These are phyloP conservation scores for Phlogophora meticulosa DNA, from an alignment of 2,888 invertebrate genomes.

Conservation along the genomic window DNA sequence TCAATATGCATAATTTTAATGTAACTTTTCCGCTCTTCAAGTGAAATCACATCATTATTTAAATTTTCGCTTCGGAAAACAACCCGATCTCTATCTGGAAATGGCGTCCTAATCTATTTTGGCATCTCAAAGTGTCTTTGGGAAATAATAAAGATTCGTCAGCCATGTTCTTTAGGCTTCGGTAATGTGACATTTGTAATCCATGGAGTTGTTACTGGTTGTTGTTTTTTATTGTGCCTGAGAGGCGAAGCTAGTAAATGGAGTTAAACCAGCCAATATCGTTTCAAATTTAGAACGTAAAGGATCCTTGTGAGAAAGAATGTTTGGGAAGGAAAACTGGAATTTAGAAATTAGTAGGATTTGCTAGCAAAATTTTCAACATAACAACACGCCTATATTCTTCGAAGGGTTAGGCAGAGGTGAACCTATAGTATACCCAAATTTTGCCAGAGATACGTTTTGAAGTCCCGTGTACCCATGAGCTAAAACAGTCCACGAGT, in stretches of 20 bases:
- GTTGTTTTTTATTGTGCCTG: slow-evolving; percentile 33
- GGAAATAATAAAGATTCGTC: slow-evolving; percentile 55
- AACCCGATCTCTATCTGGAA: slow-evolving; percentile 63
- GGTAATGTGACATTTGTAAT: slow-evolving; percentile 51
- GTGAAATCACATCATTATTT: slow-evolving; percentile 64
- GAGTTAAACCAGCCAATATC: slow-evolving; percentile 2
- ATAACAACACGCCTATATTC: no score
- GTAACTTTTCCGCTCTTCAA: slow-evolving; percentile 61
- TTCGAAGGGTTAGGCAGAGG: no score
- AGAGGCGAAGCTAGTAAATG: neutral
- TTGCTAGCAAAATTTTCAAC: no score
- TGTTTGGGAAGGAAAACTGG: no score
- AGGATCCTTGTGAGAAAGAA: neutral
- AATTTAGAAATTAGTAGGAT: neutral
- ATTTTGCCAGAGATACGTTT: no score
- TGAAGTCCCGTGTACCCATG: no score
- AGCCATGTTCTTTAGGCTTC: slow-evolving; percentile 44
- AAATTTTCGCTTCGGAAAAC: slow-evolving; percentile 65
- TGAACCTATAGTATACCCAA: no score
- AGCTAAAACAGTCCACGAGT: no score
- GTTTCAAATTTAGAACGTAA: slow-evolving; percentile 29
- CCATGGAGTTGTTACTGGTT: slow-evolving; percentile 23
- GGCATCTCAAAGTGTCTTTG: slow-evolving; percentile 60
- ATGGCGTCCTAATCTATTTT: slow-evolving; percentile 62
- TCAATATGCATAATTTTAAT: slow-evolving; percentile 69